phyloP scores from a whole-genome alignment of 1,140 invertebrate species.

The Phthorimaea operculella region DNA sequence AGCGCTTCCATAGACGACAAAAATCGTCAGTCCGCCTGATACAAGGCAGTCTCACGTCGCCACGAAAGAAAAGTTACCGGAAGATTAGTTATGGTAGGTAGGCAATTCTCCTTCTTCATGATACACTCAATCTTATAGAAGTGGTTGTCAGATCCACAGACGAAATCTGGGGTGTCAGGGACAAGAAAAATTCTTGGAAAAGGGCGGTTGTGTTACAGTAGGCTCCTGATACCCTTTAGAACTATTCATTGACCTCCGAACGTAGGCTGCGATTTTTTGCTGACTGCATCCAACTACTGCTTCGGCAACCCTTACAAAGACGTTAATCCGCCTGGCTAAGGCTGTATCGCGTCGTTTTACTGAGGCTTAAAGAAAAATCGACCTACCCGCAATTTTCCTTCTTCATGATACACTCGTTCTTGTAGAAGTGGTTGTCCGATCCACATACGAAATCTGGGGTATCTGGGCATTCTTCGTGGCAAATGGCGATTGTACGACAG shows the following conservation, averaged over 20 bases:
- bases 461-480: slow-evolving; percentile 72
- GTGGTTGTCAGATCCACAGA: slow-evolving; percentile 92
- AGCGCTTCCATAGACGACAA: no score
- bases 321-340: no score
- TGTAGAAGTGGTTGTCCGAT: slow-evolving; percentile 91
- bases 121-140: slow-evolving; percentile 94
- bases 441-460: slow-evolving; percentile 88
- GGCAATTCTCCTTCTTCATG: slow-evolving; percentile 92
- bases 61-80: no score
- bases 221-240: slow-evolving; percentile 80
- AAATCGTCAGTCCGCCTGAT: no score
- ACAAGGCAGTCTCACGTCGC: no score
- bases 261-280: no score
- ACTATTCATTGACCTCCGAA: no score
- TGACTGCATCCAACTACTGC: no score
- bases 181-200: slow-evolving; percentile 78
- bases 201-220: slow-evolving; percentile 85
- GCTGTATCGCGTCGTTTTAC: no score
- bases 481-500: slow-evolving; percentile 84
- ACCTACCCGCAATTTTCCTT: slow-evolving; percentile 89
- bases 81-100: no score
- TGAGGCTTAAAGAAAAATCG: neutral
- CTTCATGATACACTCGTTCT: slow-evolving; percentile 93
- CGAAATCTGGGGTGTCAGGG: slow-evolving; percentile 76
- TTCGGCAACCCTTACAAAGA: no score